phyloP scores from a whole-genome alignment of 2,888 invertebrate species.

The Eupithecia exiguata region DNA sequence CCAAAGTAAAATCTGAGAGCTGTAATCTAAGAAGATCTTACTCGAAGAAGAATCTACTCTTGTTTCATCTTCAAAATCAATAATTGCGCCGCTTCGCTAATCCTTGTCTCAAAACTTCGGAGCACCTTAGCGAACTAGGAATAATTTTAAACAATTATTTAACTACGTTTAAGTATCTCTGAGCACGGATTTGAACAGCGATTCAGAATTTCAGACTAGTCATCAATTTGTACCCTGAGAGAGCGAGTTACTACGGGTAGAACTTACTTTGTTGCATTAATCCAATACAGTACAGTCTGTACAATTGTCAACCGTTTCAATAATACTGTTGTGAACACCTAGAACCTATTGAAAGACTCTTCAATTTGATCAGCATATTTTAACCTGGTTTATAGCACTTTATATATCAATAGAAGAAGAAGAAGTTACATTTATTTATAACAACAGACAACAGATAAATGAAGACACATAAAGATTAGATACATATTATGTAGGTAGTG shows the following conservation, averaged over 20 bases:
- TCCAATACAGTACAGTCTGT: neutral
- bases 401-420: no score
- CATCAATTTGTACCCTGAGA: constrained; percentile 49
- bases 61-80: constrained; percentile 31
- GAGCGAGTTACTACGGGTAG: constrained; percentile 22
- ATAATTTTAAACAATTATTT: constrained; percentile 34
- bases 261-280: neutral
- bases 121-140: constrained; percentile 29
- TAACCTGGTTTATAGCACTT: neutral
- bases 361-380: neutral
- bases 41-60: constrained; percentile 5
- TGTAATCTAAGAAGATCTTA: constrained; percentile 3
- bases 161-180: constrained; percentile 25
- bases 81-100: constrained; percentile 22
- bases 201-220: constrained; percentile 35
- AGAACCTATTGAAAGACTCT: neutral
- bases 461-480: no score
- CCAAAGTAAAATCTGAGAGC: constrained; percentile 7
- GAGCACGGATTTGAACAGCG: constrained; percentile 39
- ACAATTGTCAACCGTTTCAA: neutral
- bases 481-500: no score
- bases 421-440: no score
- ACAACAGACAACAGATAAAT: no score
- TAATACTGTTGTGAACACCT: neutral
- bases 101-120: constrained; percentile 30